Base-by-base conservation (phyloP, 92 coral and sea anemone species). In the Phenganax subtilis region DNA sequence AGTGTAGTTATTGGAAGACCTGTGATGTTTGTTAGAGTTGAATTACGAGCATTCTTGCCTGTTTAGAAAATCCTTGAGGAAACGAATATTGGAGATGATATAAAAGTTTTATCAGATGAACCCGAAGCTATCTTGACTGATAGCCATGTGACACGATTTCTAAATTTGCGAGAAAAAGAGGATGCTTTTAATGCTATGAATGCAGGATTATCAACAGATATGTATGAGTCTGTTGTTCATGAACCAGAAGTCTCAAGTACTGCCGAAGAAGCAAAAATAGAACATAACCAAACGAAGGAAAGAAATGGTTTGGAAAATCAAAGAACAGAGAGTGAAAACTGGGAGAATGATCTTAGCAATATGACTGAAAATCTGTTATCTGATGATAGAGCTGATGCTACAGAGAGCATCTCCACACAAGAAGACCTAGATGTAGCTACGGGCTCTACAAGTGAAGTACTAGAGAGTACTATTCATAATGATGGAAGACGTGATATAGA, bases 101-200 rank as follows among this genome's bases (percentile, higher is more conserved):
- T 7, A 15, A 53, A 70, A 53, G 57, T 10, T 12, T 27, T 63
- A 29, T n/a, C 30, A 30, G 66, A 85, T 29, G 54, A 44, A 55
- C n/a, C 54, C 5, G 57, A 54, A 11, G 71, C 66, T 12, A 73
- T 44, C 14, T 56, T 52, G 14, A 27, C 31, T 57, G 75, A 52
- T 20, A 77, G 56, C 44, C 82, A 72, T 27, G 79, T 55, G 51
- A 87, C 89, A 12, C 80, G 88, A 75, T 90, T 90, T 81, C 84
- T 88, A 27, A 87, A 77, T 55, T 87, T 88, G 44, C 80, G 83
- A 58, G 76, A 80, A 30, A 87, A 82, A 52, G 66, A 66, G 54
- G 59, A 53, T 12, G 63, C 61, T 58, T n/a, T 15, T 15, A 70
- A 58, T 31, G 8, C 25, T 0, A 51, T 29, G 5, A 51, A 56